A percentile compares a stretch with the other conserved stretches of the same genome.
These are phyloP conservation scores for Myzus persicae DNA, from an alignment of 1,140 invertebrate genomes.

Conservation along the genomic window DNA sequence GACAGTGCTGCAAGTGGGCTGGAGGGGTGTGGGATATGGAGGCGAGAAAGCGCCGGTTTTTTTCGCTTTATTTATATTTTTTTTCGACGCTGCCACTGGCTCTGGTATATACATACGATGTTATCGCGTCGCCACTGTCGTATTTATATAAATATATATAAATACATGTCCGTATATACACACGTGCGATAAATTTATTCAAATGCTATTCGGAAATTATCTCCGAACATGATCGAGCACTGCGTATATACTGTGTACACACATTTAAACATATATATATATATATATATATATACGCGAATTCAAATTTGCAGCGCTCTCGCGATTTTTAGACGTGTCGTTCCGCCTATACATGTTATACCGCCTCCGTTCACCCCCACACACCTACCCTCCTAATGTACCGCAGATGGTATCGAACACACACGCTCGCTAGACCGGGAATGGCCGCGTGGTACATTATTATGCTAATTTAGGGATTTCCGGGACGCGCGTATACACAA, in stretches of 20 bases:
- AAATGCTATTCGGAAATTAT: constrained; percentile 57
- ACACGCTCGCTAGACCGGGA: background rate
- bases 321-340: constrained; percentile 40
- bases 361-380: background rate
- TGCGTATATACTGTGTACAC: background rate
- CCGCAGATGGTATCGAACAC: constrained; percentile 54
- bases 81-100: background rate
- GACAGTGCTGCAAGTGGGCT: background rate
- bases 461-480: constrained; percentile 56
- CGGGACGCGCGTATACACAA: background rate
- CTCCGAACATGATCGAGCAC: constrained; percentile 54
- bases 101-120: background rate
- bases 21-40: background rate
- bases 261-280: background rate
- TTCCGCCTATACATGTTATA: background rate
- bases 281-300: background rate
- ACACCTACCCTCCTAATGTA: background rate
- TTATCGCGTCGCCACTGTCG: background rate
- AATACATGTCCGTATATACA: background rate
- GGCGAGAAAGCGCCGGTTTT: background rate
- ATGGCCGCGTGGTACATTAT: constrained; percentile 47
- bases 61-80: background rate
- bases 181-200: constrained; percentile 55
- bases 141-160: background rate
- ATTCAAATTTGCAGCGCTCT: constrained; percentile 25